Percentiles rank a stretch among this genome's conserved stretches.
Conservation (phyloP, 2,888 invertebrate genomes). For the Eumacrocentrus americanus region DNA sequence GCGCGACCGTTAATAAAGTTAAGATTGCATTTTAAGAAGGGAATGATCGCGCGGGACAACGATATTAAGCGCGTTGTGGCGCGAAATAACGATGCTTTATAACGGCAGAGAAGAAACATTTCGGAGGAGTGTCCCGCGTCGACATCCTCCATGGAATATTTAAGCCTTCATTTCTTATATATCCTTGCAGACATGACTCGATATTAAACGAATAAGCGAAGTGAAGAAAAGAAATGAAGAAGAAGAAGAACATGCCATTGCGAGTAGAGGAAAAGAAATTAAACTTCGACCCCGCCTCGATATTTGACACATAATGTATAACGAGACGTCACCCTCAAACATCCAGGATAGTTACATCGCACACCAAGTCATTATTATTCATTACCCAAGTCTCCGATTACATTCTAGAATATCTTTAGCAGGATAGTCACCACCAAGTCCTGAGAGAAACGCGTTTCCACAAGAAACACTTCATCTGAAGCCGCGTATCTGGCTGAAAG, state of each 20-base stretch:
- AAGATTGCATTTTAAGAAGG: constrained; percentile 53
- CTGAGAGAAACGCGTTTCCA: too few species aligned
- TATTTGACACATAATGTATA: constrained; percentile 53
- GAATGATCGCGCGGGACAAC: constrained; percentile 50
- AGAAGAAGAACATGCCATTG: constrained; percentile 45
- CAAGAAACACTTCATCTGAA: neutral
- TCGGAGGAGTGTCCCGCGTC: constrained; percentile 35
- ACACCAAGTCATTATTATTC: constrained; percentile 54
- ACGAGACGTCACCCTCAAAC: constrained; percentile 33
- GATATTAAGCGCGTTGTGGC: constrained; percentile 48
- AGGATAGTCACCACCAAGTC: too few species aligned
- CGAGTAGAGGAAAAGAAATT: too few species aligned
- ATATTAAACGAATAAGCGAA: constrained; percentile 59
- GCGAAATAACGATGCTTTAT: constrained; percentile 56
- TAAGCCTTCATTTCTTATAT: constrained; percentile 61
- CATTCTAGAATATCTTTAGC: constrained; percentile 14
- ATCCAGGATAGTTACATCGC: constrained; percentile 13
- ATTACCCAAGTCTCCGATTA: constrained; percentile 50
- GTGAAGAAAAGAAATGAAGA: constrained; percentile 41
- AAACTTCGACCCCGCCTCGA: constrained; percentile 43
- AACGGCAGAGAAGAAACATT: constrained; percentile 53
- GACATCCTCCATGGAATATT: constrained; percentile 60
- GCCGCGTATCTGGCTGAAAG: too few species aligned
- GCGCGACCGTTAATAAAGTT: constrained; percentile 52
- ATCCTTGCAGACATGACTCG: constrained; percentile 41